Base-by-base conservation (phyloP, 2,113 vertebrate species). In the Saimiri boliviensis region DNA sequence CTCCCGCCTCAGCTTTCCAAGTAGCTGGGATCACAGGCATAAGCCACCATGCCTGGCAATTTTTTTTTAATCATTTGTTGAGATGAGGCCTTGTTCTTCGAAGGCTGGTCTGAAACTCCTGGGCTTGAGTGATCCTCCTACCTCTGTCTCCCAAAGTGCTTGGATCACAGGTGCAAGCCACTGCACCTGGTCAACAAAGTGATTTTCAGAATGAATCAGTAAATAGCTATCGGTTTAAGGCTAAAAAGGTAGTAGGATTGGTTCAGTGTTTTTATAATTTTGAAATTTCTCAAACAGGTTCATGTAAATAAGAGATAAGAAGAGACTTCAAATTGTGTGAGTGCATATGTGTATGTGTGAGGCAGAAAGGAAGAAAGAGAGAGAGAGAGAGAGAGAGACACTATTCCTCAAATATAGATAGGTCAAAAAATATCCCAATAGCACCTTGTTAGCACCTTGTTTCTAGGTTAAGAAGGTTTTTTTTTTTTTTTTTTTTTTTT, bases 131-230 rank as follows among this genome's bases (percentile, higher is more conserved):
- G 3, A 76, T 76, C 14, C 25, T 17, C 73, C 42, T 6, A 2
- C 13, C 73, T 76, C 25, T 1, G 42, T 14, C 42, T 19, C 42
- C 2, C 7, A 16, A 42, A 47, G 42, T 47, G 73, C 42, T 76
- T 30, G 42, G 42, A 47, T 47, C 42, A 76, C 42, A 76, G 40
- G 73, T 9, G 25, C 45, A 42, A 76, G 73, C 25, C 42, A 45
- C 73, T 16, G 14, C 3, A 0, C 73, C 42, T 14, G 13, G 42
- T 42, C 73, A 49, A 42, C 17, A 49, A 90, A 56, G 68, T 30
- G 74, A 84, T 92, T 88, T 88, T 84, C 27, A 88, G 45, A 91
- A 68, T 35, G n/a, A 96, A 92, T 42, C 58, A 86, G 30, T 54
- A 84, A 84, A 14, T 79, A 68, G 49, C 60, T 56, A 66, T n/a